phyloP scores from a whole-genome alignment of 2,113 vertebrate genomes.

The Anser brachyrhynchus region DNA sequence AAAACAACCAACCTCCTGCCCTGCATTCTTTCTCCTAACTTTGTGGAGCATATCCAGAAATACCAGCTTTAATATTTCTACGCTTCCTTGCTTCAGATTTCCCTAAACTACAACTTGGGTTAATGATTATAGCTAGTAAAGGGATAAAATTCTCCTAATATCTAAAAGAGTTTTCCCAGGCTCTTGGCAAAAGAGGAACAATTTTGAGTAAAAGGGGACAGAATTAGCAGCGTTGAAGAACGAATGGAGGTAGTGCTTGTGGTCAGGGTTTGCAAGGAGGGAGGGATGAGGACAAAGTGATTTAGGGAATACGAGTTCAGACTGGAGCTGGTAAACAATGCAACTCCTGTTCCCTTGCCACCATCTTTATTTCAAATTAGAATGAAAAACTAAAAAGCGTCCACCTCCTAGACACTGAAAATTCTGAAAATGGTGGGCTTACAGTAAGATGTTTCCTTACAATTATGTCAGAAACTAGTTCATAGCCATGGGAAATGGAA shows the following conservation, averaged over 20 bases:
- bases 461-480: neutral
- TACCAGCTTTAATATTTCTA: neutral
- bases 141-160: neutral
- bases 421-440: neutral
- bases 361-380: neutral
- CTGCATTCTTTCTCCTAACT: neutral
- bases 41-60: neutral
- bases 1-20: neutral
- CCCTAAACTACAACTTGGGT: neutral
- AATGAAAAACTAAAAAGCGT: neutral
- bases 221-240: neutral
- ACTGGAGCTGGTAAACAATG: neutral
- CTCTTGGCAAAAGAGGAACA: neutral
- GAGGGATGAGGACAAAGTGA: neutral
- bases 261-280: neutral
- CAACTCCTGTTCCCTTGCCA: too few species aligned
- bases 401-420: neutral
- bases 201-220: neutral
- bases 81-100: neutral
- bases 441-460: neutral
- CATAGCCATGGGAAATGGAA: neutral
- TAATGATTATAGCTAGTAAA: conserved; percentile 7
- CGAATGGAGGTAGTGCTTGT: neutral
- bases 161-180: neutral
- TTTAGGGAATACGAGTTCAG: neutral